Conservation (phyloP, 1,140 invertebrate genomes). For the Diuraphis noxia region DNA sequence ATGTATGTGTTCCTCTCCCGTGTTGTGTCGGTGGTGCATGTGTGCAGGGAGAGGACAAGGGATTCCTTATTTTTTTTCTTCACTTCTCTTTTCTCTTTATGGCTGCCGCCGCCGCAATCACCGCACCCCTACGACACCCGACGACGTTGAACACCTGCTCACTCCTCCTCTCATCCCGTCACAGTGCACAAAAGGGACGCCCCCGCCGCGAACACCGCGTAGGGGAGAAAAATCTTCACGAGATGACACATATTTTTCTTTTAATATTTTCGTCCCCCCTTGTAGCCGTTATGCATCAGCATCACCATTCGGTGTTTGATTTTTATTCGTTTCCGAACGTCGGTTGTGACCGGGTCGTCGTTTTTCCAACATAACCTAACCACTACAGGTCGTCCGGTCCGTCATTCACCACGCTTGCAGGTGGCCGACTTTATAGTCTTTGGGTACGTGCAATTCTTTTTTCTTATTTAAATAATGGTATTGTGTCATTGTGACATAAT, state of each 20-base stretch:
- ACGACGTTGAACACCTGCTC: constrained; percentile 35
- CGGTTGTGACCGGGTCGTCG: neutral
- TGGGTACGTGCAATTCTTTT: constrained; percentile 19
- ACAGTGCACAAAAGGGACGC: constrained; percentile 22
- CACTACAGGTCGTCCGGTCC: too few relatives aligned
- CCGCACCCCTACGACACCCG: constrained; percentile 42
- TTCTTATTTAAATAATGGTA: neutral
- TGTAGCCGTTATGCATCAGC: neutral
- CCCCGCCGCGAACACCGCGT: neutral
- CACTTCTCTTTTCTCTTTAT: constrained; percentile 22
- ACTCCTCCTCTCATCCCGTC: neutral
- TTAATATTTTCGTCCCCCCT: neutral
- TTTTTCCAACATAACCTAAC: neutral
- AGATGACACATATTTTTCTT: constrained; percentile 29
- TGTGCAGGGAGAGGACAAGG: constrained; percentile 12
- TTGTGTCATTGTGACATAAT: neutral
- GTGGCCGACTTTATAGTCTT: neutral
- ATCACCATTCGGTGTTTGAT: neutral
- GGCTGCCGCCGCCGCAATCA: constrained; percentile 15
- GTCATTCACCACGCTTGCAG: neutral
- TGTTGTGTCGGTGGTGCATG: neutral
- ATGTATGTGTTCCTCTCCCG: neutral
- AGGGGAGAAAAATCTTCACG: constrained; percentile 11
- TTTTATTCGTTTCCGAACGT: neutral
- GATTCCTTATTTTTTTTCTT: constrained; percentile 18